These are phyloP conservation scores for Epinephelus awoara DNA, from an alignment of 2,797 vertebrate genomes.

Conservation along the genomic window DNA sequence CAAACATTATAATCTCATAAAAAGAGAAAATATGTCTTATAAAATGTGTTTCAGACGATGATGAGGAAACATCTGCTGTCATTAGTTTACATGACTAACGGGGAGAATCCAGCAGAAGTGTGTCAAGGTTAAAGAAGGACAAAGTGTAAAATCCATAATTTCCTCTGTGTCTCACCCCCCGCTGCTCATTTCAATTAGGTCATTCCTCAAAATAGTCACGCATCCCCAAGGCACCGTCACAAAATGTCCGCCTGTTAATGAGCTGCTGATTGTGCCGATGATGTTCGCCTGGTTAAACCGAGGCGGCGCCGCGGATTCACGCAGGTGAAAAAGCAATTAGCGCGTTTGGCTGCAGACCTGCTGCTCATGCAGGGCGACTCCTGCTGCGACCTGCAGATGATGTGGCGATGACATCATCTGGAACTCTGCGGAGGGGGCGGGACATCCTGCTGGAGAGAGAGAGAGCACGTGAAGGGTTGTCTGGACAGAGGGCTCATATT, in stretches of 20 bases:
- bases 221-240: conserved; percentile 64
- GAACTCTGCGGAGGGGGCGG: conserved; percentile 3
- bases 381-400: conserved; percentile 38
- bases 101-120: conserved; percentile 55
- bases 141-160: conserved; percentile 72
- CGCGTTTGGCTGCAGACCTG: conserved; percentile 53
- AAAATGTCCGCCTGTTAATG: conserved; percentile 77
- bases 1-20: neutral
- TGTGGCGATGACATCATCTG: conserved; percentile 27
- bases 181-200: conserved; percentile 80
- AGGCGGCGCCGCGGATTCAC: conserved; percentile 41
- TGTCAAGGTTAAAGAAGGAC: conserved; percentile 79
- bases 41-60: neutral
- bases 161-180: conserved; percentile 49
- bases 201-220: conserved; percentile 82
- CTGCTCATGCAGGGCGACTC: conserved; percentile 10
- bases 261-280: conserved; percentile 69
- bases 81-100: neutral
- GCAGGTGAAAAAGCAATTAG: conserved; percentile 78
- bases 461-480: conserved; percentile 7
- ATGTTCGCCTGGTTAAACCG: conserved; percentile 44
- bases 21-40: neutral
- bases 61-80: conserved; percentile 1
- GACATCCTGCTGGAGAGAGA: conserved; percentile 30
- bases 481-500: neutral